Base-by-base conservation (phyloP, 2,797 vertebrate genomes). In the Todus mexicanus region DNA sequence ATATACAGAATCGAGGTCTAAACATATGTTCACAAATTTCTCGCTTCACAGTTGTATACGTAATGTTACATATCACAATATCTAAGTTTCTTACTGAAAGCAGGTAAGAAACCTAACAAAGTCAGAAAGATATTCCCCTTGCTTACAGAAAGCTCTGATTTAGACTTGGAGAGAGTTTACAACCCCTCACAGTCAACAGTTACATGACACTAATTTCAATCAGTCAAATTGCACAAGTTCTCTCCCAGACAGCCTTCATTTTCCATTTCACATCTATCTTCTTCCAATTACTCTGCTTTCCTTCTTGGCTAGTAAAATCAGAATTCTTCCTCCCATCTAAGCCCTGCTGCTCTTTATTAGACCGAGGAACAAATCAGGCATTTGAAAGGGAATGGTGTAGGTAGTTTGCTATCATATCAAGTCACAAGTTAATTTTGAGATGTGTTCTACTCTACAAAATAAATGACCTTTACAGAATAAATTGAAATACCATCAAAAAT, bases 141-240 rank as follows among this genome's bases (percentile, higher is more conserved):
- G 6, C 25, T 63, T 54, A 27, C 10, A 56, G 37, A 59, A 54
- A 53, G 3, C 4, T 76, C 69, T 53, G 33, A 25, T 40, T 90
- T 29, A 57, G 14, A 63, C 18, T 19, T 53, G 16, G 23, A 66
- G 35, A 0, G 5, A 76, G 13, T 9, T 56, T 43, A 81, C 40
- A 73, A 25, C 5, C 51, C 38, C 14, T 79, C 53, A 10, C 9
- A 40, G 5, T 26, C n/a, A 68, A 26, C 18, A 63, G 35, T 45
- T 60, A 69, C 13, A 33, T 0, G 0, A 17, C 1, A 5, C 25
- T 40, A 8, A 29, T 23, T 57, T 22, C 42, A 59, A 12, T 11
- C 51, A 68, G 18, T 43, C 59, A 45, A 13, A 19, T 0, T 31
- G 25, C 20, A 61, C 29, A 29, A 33, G 11, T 18, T 69, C 13